These are phyloP conservation scores for silkworm (Bombyx mori) DNA, from an alignment of 1,140 invertebrate species.

Conservation along the genomic window DNA sequence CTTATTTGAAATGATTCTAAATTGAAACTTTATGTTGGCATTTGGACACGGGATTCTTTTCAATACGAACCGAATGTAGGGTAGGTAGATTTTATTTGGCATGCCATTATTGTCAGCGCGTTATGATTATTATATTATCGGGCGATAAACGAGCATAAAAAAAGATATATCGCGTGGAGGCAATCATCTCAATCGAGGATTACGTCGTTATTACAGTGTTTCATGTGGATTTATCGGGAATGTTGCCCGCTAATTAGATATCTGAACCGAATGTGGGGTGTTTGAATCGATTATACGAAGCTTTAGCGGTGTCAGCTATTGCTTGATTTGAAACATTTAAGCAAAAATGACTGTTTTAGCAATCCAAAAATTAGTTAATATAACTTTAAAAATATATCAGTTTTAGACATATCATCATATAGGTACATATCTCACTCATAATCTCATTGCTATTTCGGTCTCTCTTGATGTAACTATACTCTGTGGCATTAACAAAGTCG, in stretches of 20 bases:
- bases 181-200: constrained; percentile 55
- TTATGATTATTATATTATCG: constrained; percentile 70
- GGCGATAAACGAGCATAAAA: constrained; percentile 65
- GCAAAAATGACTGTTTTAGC: too few species aligned
- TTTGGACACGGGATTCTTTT: neutral
- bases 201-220: constrained; percentile 56
- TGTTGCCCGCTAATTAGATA: constrained; percentile 51
- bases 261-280: constrained; percentile 29
- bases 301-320: neutral
- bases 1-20: constrained; percentile 3
- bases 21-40: neutral
- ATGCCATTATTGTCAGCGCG: constrained; percentile 66
- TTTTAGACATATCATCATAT: too few species aligned
- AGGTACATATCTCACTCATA: too few species aligned
- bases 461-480: too few species aligned
- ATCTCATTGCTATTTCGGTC: too few species aligned
- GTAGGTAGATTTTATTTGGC: constrained; percentile 68
- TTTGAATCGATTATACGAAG: constrained; percentile 11
- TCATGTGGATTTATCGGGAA: constrained; percentile 55
- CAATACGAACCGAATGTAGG: constrained; percentile 30
- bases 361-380: too few species aligned
- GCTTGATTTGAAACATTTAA: too few species aligned
- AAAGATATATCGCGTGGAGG: constrained; percentile 59
- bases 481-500: too few species aligned
- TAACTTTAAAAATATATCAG: too few species aligned